Conservation (phyloP, 1,140 invertebrate species). For the Drosophila bipectinata region DNA sequence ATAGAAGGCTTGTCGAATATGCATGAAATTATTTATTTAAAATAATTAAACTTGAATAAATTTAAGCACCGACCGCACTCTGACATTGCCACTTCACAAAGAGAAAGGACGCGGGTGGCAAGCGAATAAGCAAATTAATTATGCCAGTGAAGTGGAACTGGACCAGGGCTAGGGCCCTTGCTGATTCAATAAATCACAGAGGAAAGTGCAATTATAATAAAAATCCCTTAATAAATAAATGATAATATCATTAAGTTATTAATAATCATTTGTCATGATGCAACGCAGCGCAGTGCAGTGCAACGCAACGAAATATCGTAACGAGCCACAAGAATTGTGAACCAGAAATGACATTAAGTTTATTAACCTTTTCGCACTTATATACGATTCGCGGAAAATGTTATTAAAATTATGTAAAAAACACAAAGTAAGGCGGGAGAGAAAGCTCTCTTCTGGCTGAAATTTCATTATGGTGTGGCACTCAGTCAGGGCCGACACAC, state of each 20-base stretch:
- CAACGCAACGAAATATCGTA: slow-evolving; percentile 18
- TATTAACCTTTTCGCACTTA: slow-evolving; percentile 74
- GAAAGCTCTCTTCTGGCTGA: slow-evolving; percentile 11
- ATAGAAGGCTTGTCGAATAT: slow-evolving; percentile 21
- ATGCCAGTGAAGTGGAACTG: slow-evolving; percentile 27
- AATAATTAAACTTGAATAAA: slow-evolving; percentile 51
- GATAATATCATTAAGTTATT: slow-evolving; percentile 79
- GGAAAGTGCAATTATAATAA: slow-evolving; percentile 39
- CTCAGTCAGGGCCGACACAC: slow-evolving; percentile 7
- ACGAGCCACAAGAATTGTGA: slow-evolving; percentile 40
- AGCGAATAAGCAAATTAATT: slow-evolving; percentile 53
- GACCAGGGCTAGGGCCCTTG: slow-evolving; percentile 8
- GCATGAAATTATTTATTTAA: slow-evolving; percentile 46
- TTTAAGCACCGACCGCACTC: slow-evolving; percentile 30
- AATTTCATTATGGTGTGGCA: slow-evolving; percentile 42
- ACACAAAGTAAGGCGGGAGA: slow-evolving; percentile 18
- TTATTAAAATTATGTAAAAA: slow-evolving; percentile 55
- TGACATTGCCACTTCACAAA: slow-evolving; percentile 27
- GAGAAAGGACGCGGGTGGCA: slow-evolving; percentile 1
- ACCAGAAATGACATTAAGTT: slow-evolving; percentile 67
- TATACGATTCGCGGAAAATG: slow-evolving; percentile 53
- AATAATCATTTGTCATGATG: slow-evolving; percentile 73
- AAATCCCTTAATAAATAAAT: slow-evolving; percentile 67
- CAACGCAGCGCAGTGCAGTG: not conserved
- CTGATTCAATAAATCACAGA: slow-evolving; percentile 50